Base-by-base conservation (phyloP, 1,140 invertebrate genomes). In the Danaus melanippus region DNA sequence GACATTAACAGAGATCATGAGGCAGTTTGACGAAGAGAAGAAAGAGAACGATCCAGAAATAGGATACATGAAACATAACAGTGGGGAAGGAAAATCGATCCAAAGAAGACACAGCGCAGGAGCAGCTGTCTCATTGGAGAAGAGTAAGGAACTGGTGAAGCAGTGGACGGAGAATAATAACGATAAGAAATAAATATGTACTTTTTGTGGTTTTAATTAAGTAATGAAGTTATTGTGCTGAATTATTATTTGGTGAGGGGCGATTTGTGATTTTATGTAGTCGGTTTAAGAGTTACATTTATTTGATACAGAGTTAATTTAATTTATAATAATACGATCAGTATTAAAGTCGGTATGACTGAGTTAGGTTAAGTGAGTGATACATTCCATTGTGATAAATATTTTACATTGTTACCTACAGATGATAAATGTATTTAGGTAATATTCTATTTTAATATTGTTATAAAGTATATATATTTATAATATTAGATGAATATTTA, bases 1-100 rank as follows among this genome's bases (percentile, higher is more conserved):
- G 64, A 91, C 90, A 42, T 81, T 95, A n/a, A 90, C 92, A 12
- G 93, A 96, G 73, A 95, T 96, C 40, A 92, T 93, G 79, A 88
- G 74, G 12, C 84, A 85, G 57, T 92, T 92, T 50, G 89, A 88
- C 49, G 77, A 82, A 1, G 85, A 84, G 42, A 88, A 87, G 60
- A 83, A 84, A 21, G 75, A 78, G 0, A 64, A 53, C 11, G 85
- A 86, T 46, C 76, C 76, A 9, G 83, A 87, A 64, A 53, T 64
- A 0, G 75, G 79, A 3, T 74, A 62, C 32, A 61, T 67, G 10
- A 71, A 74, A 46, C 60, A 66, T 41, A 52, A 55, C n/a, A 58
- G 54, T 12, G 61, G 62, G 10, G 71, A 74, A 45, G 69, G 62
- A 0, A 75, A 62, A 44, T 62, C 70, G 10, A 76, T 84, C 8